Base-by-base conservation (phyloP, 2,113 vertebrate species). In the Conger conger region DNA sequence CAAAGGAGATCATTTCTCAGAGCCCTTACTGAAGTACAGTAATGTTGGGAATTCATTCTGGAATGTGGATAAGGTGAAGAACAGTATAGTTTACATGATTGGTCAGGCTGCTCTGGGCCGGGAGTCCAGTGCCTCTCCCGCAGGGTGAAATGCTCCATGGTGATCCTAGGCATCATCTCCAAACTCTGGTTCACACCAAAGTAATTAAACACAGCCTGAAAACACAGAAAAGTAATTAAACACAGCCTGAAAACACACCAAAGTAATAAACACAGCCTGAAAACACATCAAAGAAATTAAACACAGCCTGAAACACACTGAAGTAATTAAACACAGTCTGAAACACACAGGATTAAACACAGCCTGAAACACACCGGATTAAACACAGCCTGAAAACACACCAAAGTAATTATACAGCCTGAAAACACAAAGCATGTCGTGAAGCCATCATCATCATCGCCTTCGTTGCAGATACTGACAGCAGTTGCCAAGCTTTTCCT, bases 261-360 rank as follows among this genome's bases (percentile, higher is more conserved):
- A 96, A 98, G 92, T 97, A 99, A 93, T 98, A 60, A 96, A 96
- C 0, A 99, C 96, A 83, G 97, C 96, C 98, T 99, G n/a, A n/a
- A n/a, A n/a, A n/a, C 85, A 95, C 94, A 84, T 97, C 97, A 27
- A 96, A 98, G 92, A 97, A 99, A 93, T 98, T 97, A 60, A 96
- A 96, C 0, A 99, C 96, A 83, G 97, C 96, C 98, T 99, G n/a
- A n/a, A n/a, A n/a, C 85, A 95, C 94, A 84, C 97, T 97, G 23
- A 96, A 98, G 92, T 97, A 99, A 93, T 98, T 97, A 60, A 96
- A 96, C 0, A 99, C 96, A 83, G 97, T 96, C 98, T 99, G n/a
- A n/a, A n/a, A n/a, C n/a, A n/a, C n/a, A n/a, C n/a, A n/a, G n/a
- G n/a, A 93, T 98, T 97, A 60, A 96, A 96, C 0, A 99, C 96